Conservation (phyloP, 2,113 vertebrate genomes). For the Cyrtonyx montezumae region DNA sequence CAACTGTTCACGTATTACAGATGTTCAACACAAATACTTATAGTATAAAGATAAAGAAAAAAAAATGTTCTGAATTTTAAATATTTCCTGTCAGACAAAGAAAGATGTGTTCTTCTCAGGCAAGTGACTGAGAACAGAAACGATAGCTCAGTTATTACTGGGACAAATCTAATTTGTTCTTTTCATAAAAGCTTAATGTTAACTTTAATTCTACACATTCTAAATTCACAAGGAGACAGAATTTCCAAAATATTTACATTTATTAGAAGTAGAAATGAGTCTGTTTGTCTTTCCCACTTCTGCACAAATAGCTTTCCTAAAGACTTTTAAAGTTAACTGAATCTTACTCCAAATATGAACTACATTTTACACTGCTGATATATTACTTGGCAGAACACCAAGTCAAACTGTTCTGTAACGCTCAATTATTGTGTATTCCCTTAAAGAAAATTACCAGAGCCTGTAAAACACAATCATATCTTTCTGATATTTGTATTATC, state of each 20-base stretch:
- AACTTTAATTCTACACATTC: slow-evolving; percentile 26
- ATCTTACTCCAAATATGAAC: not conserved
- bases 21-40: not conserved
- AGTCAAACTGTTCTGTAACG: not conserved
- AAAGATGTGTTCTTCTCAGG: not conserved
- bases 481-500: not conserved
- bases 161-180: slow-evolving; percentile 43
- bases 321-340: slow-evolving; percentile 34
- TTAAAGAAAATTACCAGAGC: not conserved
- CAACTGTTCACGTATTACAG: not conserved
- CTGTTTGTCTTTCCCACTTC: slow-evolving; percentile 25
- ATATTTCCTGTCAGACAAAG: not conserved
- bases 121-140: not conserved
- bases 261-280: not conserved
- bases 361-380: not conserved
- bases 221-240: not conserved
- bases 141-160: slow-evolving; percentile 17
- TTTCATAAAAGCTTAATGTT: slow-evolving; percentile 21
- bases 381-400: not conserved
- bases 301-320: not conserved
- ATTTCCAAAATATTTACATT: slow-evolving; percentile 9
- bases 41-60: not conserved
- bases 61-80: slow-evolving; percentile 15
- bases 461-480: not conserved
- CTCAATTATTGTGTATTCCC: not conserved